Conservation (phyloP, 2,888 invertebrate species). For the Agrotis ipsilon region DNA sequence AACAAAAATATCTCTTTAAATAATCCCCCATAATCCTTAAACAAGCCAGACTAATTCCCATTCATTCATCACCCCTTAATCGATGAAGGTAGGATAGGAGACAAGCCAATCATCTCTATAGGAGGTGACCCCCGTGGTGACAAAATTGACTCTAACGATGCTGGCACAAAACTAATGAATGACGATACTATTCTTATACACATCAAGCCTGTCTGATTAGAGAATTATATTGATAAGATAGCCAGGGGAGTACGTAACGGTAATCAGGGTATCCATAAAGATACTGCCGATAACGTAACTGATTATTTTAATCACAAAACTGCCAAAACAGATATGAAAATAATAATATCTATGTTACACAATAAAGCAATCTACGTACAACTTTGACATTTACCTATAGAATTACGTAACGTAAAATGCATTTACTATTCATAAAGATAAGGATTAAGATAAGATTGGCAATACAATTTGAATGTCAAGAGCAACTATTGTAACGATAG, state of each 20-base stretch:
- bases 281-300: slow-evolving; percentile 1
- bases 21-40: slow-evolving; percentile 48
- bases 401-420: slow-evolving; percentile 10
- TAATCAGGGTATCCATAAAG: slow-evolving; percentile 20
- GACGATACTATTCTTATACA: slow-evolving; percentile 49
- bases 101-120: slow-evolving; percentile 67
- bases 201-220: slow-evolving; percentile 39
- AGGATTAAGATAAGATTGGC: slow-evolving; percentile 39
- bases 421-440: slow-evolving; percentile 15
- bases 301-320: slow-evolving; percentile 12
- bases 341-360: slow-evolving; percentile 15
- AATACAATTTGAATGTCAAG: slow-evolving; percentile 33
- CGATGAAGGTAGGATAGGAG: slow-evolving; percentile 55
- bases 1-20: slow-evolving; percentile 26
- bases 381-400: neutral
- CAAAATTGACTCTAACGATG: slow-evolving; percentile 66
- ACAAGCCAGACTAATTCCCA: slow-evolving; percentile 61
- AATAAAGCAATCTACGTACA: neutral
- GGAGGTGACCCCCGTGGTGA: slow-evolving; percentile 64
- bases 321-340: slow-evolving; percentile 1
- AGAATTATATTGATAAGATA: slow-evolving; percentile 48
- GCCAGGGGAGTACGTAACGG: slow-evolving; percentile 20
- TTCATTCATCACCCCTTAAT: slow-evolving; percentile 67
- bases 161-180: slow-evolving; percentile 60
- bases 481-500: slow-evolving; percentile 15